Evolutionary conservation across 2,113 vertebrate genomes (phyloP).

Genomic region (Bostrychus sinensis): DNA sequence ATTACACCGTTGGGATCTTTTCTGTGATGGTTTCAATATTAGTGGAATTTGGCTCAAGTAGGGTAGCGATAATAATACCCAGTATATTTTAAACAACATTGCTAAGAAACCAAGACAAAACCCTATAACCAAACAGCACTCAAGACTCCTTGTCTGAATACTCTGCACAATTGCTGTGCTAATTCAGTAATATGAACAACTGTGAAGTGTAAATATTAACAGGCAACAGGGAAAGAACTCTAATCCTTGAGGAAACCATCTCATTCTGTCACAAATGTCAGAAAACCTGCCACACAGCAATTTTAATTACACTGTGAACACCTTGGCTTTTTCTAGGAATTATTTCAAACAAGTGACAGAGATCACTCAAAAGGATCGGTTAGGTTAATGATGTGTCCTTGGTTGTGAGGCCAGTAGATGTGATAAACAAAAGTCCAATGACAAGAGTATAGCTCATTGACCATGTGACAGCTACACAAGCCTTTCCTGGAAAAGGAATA

Average conservation of each 20-base stretch:
- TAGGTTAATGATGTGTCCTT: background rate
- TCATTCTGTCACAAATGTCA: background rate
- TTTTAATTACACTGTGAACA: background rate
- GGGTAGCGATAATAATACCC: too few relatives aligned
- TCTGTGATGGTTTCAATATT: too few relatives aligned
- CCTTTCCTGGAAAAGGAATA: background rate
- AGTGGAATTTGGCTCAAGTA: too few relatives aligned
- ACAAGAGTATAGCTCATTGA: background rate
- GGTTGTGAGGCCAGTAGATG: background rate
- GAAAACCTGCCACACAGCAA: slow-evolving; percentile 1
- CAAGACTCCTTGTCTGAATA: background rate
- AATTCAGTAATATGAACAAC: background rate
- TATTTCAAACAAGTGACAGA: background rate
- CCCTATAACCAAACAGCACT: background rate
- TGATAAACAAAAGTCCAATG: background rate
- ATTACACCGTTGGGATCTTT: too few relatives aligned
- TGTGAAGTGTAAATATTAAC: slow-evolving; percentile 5
- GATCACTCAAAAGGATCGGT: background rate
- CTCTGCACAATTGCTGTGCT: background rate
- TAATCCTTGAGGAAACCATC: background rate
- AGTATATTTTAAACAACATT: background rate
- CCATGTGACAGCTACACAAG: background rate
- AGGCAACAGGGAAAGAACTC: background rate
- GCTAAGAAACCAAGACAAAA: background rate
- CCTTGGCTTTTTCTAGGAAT: background rate